Conservation (phyloP, 2,797 vertebrate genomes). For the Eospalax fontanierii region DNA sequence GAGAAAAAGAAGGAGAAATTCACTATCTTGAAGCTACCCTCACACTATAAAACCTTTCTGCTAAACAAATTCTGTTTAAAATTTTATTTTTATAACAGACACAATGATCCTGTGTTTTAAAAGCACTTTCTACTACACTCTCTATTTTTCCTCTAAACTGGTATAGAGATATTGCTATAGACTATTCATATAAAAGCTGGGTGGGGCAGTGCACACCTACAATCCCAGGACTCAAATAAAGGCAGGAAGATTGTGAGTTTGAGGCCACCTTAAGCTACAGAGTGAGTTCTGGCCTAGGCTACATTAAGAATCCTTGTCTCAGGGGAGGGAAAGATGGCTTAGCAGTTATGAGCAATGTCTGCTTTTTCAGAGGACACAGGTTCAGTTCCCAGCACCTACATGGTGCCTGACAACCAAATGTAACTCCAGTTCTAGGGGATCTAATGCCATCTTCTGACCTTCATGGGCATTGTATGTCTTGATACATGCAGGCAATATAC, state of each 20-base stretch:
- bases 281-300: background rate
- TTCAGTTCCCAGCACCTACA: too few species aligned
- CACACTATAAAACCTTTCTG: background rate
- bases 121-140: background rate
- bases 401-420: too few species aligned
- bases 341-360: too few species aligned
- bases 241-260: background rate
- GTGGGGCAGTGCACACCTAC: background rate
- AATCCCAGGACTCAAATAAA: background rate
- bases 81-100: slow-evolving; percentile 37
- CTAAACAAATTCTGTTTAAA: slow-evolving; percentile 40
- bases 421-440: too few species aligned
- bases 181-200: background rate
- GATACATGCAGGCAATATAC: too few species aligned
- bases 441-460: too few species aligned
- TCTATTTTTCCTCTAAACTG: slow-evolving; percentile 18
- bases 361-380: too few species aligned
- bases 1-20: slow-evolving; percentile 43
- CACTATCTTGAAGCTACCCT: background rate
- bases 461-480: too few species aligned
- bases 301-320: background rate
- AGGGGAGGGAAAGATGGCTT: too few species aligned
- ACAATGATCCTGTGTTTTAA: slow-evolving; percentile 48
- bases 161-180: background rate
- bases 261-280: background rate